Base-by-base conservation (phyloP, 2,113 vertebrate species). In the Tauraco erythrolophus region DNA sequence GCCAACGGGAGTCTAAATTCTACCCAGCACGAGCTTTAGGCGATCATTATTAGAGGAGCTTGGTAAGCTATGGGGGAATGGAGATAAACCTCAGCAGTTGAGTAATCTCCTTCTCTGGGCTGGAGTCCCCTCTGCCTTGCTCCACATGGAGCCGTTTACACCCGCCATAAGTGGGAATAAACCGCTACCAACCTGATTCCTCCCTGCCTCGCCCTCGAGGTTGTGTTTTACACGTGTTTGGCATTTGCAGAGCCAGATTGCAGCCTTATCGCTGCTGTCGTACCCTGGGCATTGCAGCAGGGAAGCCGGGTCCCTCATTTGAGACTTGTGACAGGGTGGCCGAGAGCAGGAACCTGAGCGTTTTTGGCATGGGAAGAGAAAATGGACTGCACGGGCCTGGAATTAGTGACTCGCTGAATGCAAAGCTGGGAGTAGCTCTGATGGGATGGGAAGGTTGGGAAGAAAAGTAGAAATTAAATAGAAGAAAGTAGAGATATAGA, bases 1-100 rank as follows among this genome's bases (percentile, higher is more conserved):
- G 51, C 51, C 89, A 95, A 77, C 43, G n/a, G 18, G 77, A 94
- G 19, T 57, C 51, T 94, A 68, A 96, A 92, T 84, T 92, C 61
- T 90, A 60, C 58, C 53, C 57, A 53, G 75, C 17, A 19, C 9
- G 19, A 82, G 57, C 93, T 94, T 30, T 7, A 31, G 64, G 78
- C 13, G 3, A 70, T 88, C 25, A 13, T 71, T 91, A 3, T 8
- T 12, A 31, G 37, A 90, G 46, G 54, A 88, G 33, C 64, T 80
- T 6, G 8, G 33, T 53, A 50, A 71, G 28, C 78, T 51, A 4
- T 37, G 46, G 41, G 66, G 58, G 37, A 50, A 60, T 50, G 41
- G 66, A 89, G 81, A 95, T 74, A 92, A 97, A 83, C 54, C 35
- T 78, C 53, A 83, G 57, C 66, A 37, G 35, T 31, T 69, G 37